phyloP scores from a whole-genome alignment of 2,113 vertebrate species.

The Thamnaconus septentrionalis region DNA sequence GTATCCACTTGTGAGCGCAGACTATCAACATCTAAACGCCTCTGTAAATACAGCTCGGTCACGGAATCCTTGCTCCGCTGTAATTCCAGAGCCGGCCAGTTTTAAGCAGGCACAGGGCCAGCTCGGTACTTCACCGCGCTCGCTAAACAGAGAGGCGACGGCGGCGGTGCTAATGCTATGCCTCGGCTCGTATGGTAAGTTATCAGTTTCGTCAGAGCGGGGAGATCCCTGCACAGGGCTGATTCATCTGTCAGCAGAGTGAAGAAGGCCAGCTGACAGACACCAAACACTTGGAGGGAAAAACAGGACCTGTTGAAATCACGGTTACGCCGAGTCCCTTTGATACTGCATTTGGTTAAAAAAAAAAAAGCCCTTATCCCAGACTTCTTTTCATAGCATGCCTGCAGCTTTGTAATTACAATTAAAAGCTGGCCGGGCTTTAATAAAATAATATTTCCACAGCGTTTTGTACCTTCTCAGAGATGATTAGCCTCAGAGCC shows the following conservation, averaged over 20 bases:
- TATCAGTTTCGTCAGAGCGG: conserved; percentile 58
- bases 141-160: conserved; percentile 31
- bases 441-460: conserved; percentile 25
- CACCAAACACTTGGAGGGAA: conserved; percentile 22
- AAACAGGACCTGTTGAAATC: conserved; percentile 23
- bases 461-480: conserved; percentile 36
- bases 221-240: conserved; percentile 45
- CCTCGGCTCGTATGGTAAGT: conserved; percentile 44
- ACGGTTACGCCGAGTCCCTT: conserved; percentile 10
- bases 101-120: conserved; percentile 58
- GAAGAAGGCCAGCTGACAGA: conserved; percentile 50
- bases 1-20: conserved; percentile 61
- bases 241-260: conserved; percentile 51
- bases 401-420: not conserved
- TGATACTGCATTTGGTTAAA: conserved; percentile 11
- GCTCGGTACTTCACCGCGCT: conserved; percentile 56
- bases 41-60: conserved; percentile 71
- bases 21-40: conserved; percentile 65
- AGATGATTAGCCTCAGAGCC: conserved; percentile 42
- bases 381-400: too few species aligned
- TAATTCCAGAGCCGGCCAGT: conserved; percentile 60
- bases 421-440: not conserved
- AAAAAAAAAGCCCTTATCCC: too few species aligned
- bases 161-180: conserved; percentile 51
- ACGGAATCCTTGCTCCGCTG: conserved; percentile 53